Base-by-base conservation (phyloP, 2,113 vertebrate species). In the Morone saxatilis region DNA sequence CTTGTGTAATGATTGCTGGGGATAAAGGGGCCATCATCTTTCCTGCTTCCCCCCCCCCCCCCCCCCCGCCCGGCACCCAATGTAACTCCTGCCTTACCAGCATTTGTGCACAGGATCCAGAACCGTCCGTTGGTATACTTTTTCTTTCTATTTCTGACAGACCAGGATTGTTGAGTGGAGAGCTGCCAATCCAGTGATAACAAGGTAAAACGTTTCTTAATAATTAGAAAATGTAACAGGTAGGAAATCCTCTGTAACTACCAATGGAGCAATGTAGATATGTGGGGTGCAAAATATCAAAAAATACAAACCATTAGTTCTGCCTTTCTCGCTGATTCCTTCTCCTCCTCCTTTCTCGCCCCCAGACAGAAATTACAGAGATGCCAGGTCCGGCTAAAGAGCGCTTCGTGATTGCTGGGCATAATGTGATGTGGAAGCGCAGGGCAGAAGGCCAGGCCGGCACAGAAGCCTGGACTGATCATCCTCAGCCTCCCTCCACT, bases 391-490 rank as follows among this genome's bases (percentile, higher is more conserved):
- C 81, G 76, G 82, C 86, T 90, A n/a, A 89, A 84, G 79, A 93
- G 83, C 20, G 51, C 81, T 90, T 91, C 48, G 71, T 92, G 93
- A 95, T 94, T 95, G 91, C 76, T 48, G 57, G 86, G 85, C 90
- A n/a, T 91, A 91, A 93, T 89, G 88, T 88, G 90, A 83, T 84
- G 77, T 93, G 90, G 93, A 93, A 94, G 93, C 78, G 75, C 80
- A 87, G 92, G 86, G 90, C 90, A 91, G 89, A n/a, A 86, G 91
- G 91, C 94, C 93, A 91, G 86, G n/a, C n/a, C 77, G 69, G 90
- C 92, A 94, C 94, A 93, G 94, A 94, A 95, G 94, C 76, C 76
- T 63, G n/a, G 66, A 73, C 85, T 90, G 94, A 94, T 95, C 93
- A 92, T 92, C 91, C 86, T 93, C 86, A 87, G 88, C 84, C 87